Percentiles rank a stretch among this genome's conserved stretches.
These are phyloP conservation scores for Meiosimyza decipiens DNA, from an alignment of 2,888 invertebrate species.

Conservation along the genomic window DNA sequence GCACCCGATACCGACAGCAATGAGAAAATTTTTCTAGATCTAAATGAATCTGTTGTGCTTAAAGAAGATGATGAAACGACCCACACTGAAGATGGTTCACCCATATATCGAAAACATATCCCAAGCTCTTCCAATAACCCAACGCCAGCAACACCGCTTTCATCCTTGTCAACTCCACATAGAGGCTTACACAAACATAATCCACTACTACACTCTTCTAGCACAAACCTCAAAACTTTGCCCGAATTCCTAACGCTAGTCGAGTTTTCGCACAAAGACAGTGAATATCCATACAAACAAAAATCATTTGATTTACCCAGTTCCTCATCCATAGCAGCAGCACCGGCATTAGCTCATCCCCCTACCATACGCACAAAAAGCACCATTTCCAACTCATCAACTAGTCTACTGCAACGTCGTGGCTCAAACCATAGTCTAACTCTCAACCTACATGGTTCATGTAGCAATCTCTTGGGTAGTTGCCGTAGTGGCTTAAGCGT, in stretches of 20 bases:
- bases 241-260: slow-evolving; percentile 79
- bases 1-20: slow-evolving; percentile 30
- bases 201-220: slow-evolving; percentile 67
- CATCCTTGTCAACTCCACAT: slow-evolving; percentile 31
- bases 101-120: slow-evolving; percentile 30
- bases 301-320: slow-evolving; percentile 57
- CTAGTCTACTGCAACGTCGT: slow-evolving; percentile 69
- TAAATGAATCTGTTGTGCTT: slow-evolving; percentile 37
- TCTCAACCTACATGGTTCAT: slow-evolving; percentile 71
- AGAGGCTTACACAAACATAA: slow-evolving; percentile 55
- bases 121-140: slow-evolving; percentile 41
- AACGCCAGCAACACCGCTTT: slow-evolving; percentile 37
- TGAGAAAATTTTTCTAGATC: slow-evolving; percentile 32
- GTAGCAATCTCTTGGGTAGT: slow-evolving; percentile 60
- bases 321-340: slow-evolving; percentile 23
- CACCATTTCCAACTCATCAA: slow-evolving; percentile 50
- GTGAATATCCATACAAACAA: slow-evolving; percentile 56
- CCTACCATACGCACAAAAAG: slow-evolving; percentile 41
- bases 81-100: slow-evolving; percentile 26
- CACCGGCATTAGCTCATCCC: slow-evolving; percentile 20
- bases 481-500: slow-evolving; percentile 67
- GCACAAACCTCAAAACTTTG: slow-evolving; percentile 77
- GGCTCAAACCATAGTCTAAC: slow-evolving; percentile 74
- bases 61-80: slow-evolving; percentile 38
- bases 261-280: slow-evolving; percentile 67